These are phyloP conservation scores for Toxotes jaculatrix DNA, from an alignment of 2,113 vertebrate genomes.

Conservation along the genomic window DNA sequence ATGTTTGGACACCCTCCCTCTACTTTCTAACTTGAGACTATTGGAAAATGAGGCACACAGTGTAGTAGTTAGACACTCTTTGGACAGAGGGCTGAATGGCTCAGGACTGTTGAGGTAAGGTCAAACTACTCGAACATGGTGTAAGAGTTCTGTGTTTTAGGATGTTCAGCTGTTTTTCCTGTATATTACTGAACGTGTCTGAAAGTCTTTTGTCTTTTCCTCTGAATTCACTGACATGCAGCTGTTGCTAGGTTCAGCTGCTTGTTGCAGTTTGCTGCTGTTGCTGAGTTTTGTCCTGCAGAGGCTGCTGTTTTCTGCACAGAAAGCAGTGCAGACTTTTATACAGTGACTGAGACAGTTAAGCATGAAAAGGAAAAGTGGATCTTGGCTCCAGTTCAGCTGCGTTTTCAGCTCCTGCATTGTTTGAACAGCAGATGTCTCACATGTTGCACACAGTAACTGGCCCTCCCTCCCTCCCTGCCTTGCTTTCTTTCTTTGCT, in stretches of 20 bases:
- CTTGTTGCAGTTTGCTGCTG: background rate
- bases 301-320: constrained; percentile 62
- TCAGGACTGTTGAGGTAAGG: constrained; percentile 31
- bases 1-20: constrained; percentile 19
- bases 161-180: background rate
- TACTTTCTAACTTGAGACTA: constrained; percentile 22
- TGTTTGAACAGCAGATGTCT: constrained; percentile 68
- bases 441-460: constrained; percentile 51
- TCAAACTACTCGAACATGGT: background rate
- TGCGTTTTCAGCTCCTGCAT: constrained; percentile 37
- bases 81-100: background rate
- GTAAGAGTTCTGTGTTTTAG: background rate
- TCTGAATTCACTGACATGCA: background rate
- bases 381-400: constrained; percentile 40
- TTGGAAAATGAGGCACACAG: constrained; percentile 35
- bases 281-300: constrained; percentile 59
- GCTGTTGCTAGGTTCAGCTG: background rate
- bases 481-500: background rate
- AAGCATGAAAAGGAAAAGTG: constrained; percentile 9
- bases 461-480: background rate
- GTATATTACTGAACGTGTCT: background rate
- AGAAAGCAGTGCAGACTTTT: background rate
- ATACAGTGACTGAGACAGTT: background rate
- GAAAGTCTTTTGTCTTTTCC: background rate
- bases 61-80: background rate